These are phyloP conservation scores for Spea hammondii DNA, from an alignment of 2,797 vertebrate genomes.

Conservation along the genomic window DNA sequence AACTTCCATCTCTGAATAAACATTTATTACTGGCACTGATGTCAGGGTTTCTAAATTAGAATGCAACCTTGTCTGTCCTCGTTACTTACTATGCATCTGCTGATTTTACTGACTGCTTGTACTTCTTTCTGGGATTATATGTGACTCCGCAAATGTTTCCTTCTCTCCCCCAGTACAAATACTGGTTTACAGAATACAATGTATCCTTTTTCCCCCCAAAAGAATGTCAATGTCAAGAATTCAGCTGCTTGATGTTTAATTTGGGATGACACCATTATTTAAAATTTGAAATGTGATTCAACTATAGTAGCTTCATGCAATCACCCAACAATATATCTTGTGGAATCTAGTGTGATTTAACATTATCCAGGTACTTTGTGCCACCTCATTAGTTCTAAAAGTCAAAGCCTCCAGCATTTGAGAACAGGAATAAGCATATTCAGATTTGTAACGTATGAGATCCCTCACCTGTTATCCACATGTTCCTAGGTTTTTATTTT, in stretches of 20 bases:
- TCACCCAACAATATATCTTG: constrained; percentile 42
- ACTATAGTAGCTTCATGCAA: constrained; percentile 33
- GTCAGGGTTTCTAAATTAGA: constrained; percentile 26
- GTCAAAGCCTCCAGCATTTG: constrained; percentile 47
- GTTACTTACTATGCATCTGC: constrained; percentile 36
- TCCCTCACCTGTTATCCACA: neutral
- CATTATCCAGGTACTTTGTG: constrained; percentile 50
- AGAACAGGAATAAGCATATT: constrained; percentile 47
- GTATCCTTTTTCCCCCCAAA: constrained; percentile 36
- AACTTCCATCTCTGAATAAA: constrained; percentile 44
- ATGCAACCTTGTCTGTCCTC: constrained; percentile 32
- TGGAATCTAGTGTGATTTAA: constrained; percentile 49
- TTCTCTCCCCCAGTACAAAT: constrained; percentile 34
- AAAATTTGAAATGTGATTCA: constrained; percentile 44
- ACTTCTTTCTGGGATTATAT: constrained; percentile 47
- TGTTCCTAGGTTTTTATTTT: neutral
- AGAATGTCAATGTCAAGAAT: constrained; percentile 34
- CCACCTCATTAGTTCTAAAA: constrained; percentile 52
- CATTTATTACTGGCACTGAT: constrained; percentile 46
- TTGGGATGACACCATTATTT: constrained; percentile 50
- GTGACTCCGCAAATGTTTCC: constrained; percentile 38
- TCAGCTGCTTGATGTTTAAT: constrained; percentile 36
- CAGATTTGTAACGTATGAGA: constrained; percentile 35
- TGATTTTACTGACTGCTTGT: constrained; percentile 39
- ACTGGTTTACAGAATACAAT: constrained; percentile 42